A percentile compares a stretch with the other conserved stretches of the same genome.
phyloP scores from a whole-genome alignment of 2,797 vertebrate species.

The Picus viridis region DNA sequence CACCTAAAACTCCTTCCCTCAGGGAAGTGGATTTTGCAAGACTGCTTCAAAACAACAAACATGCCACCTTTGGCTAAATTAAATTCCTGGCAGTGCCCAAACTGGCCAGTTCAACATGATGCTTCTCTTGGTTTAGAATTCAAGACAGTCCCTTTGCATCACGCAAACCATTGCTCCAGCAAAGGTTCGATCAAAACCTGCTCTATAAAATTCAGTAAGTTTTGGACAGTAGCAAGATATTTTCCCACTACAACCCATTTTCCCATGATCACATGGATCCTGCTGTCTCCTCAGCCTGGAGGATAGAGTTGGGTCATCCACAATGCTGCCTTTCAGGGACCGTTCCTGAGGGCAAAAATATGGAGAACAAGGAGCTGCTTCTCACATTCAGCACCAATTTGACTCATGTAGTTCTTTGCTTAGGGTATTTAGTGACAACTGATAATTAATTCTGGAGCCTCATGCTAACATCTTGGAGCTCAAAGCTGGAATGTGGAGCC shows the following conservation, averaged over 20 bases:
- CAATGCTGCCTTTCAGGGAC: neutral
- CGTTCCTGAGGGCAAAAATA: neutral
- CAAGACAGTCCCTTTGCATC: neutral
- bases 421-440: neutral
- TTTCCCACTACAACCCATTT: neutral
- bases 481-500: neutral
- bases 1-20: constrained; percentile 35
- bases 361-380: neutral
- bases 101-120: neutral
- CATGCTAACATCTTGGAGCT: neutral
- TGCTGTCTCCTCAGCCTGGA: neutral
- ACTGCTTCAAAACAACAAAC: constrained; percentile 27
- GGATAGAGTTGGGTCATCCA: neutral
- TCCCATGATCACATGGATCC: neutral
- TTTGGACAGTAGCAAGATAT: neutral
- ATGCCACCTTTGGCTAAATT: constrained; percentile 23
- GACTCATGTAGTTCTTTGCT: neutral
- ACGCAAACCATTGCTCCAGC: neutral
- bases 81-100: neutral
- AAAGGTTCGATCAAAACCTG: neutral
- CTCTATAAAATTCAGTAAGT: neutral
- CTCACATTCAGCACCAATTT: neutral
- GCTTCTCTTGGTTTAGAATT: constrained; percentile 1
- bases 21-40: constrained; percentile 37
- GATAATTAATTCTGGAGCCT: neutral